Conservation (phyloP, 2,797 vertebrate species). For the Lagocephalus sceleratus region DNA sequence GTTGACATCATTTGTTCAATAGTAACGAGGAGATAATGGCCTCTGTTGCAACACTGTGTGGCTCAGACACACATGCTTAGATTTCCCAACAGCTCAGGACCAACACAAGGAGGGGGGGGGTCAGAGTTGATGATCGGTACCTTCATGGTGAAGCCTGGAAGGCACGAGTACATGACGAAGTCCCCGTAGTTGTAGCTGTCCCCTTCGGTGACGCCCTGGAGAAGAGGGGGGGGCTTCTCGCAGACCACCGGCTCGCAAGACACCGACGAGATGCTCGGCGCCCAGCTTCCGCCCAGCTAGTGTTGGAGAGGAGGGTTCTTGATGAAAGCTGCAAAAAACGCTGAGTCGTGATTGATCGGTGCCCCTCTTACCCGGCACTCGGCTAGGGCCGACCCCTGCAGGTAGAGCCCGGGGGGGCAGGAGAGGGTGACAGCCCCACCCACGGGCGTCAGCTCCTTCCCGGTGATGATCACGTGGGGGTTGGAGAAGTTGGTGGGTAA, state of each 20-base stretch:
- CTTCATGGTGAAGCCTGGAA: conserved; percentile 87
- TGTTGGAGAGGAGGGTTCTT: conserved; percentile 11
- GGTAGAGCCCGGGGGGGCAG: conserved; percentile 84
- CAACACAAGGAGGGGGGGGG: no score
- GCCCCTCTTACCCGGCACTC: conserved; percentile 82
- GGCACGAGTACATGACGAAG: conserved; percentile 81
- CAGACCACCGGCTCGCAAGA: conserved; percentile 84
- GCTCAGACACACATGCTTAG: background rate
- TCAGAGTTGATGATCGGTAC: conserved; percentile 60
- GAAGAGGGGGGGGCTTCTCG: conserved; percentile 77
- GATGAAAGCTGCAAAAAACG: background rate
- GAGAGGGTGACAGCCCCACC: conserved; percentile 79
- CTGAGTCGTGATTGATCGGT: background rate
- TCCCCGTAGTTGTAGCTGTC: conserved; percentile 82
- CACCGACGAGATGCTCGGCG: conserved; percentile 80
- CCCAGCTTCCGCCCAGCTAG: conserved; percentile 85
- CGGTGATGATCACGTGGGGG: conserved; percentile 67
- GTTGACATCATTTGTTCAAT: conserved; percentile 1
- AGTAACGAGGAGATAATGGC: background rate
- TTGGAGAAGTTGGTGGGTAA: conserved; percentile 75
- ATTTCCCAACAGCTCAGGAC: no score
- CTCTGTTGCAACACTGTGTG: background rate
- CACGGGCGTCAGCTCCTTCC: conserved; percentile 79
- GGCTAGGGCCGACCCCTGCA: conserved; percentile 76
- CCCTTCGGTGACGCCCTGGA: conserved; percentile 81